These are phyloP conservation scores for Amblyopsis rosae DNA, from an alignment of 2,113 vertebrate species.

Conservation along the genomic window DNA sequence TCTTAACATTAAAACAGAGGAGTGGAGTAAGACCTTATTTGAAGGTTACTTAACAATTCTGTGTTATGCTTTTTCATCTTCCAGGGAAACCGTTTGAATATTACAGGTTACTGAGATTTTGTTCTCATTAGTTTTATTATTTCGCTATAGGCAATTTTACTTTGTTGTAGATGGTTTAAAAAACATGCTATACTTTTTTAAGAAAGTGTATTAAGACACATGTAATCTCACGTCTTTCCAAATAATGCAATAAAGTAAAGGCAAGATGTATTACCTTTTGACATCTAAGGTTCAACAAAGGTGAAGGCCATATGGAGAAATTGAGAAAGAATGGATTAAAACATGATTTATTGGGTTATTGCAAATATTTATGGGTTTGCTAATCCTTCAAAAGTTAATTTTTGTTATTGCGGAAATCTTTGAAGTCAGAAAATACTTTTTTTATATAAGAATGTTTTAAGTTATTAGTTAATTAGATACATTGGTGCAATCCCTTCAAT, in stretches of 20 bases:
- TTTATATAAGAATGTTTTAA: not conserved
- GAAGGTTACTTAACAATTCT: constrained; percentile 59
- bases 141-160: constrained; percentile 43
- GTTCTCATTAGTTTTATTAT: constrained; percentile 55
- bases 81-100: constrained; percentile 51
- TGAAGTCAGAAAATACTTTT: constrained; percentile 26
- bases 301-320: too few relatives aligned
- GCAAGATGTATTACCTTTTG: too few relatives aligned
- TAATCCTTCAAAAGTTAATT: constrained; percentile 21
- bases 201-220: constrained; percentile 39
- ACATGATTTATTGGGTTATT: constrained; percentile 21
- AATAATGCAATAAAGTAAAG: constrained; percentile 7
- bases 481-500: constrained; percentile 60
- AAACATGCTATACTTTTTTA: constrained; percentile 29
- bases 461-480: constrained; percentile 47
- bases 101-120: constrained; percentile 60
- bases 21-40: constrained; percentile 62
- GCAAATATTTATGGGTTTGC: constrained; percentile 26
- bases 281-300: too few relatives aligned
- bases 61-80: constrained; percentile 68
- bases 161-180: constrained; percentile 63
- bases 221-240: constrained; percentile 35
- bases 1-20: constrained; percentile 68
- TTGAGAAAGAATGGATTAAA: not conserved
- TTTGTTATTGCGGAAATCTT: constrained; percentile 40